Evolutionary conservation across 2,797 vertebrate genomes (phyloP), one percentile per base, ranked within the genome.

Genomic region (Malacoctenus gilli): DNA sequence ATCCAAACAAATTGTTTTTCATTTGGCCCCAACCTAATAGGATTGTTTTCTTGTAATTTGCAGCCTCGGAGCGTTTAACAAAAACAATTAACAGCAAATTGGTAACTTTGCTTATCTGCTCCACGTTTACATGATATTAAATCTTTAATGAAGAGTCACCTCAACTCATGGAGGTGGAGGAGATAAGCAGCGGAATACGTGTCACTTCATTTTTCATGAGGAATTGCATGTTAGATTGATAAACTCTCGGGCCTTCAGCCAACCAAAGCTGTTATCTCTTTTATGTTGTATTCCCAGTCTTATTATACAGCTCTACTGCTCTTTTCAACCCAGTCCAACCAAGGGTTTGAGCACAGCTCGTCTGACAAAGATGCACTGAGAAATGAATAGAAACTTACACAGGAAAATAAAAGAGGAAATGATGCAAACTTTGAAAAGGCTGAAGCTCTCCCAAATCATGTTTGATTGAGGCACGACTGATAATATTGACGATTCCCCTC

Each of bases 1-100:
- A 86, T 35, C 64, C 66, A 86, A 83, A 87, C 75, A 87, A 91
- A 82, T 74, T 75, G 79, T 89, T 90, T 83, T 86, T 82, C 63
- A 87, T 80, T 77, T 64, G 54, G 62, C 34, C 52, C 9, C 1
- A 41, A 48, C 47, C 62, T 84, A 87, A 85, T 85, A 75, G 77
- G 69, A 79, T 78, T 84, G 80, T 81, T 85, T 79, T 74, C 59
- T 65, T 75, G 68, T 59, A 73, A 77, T 80, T 81, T 85, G 78
- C 61, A 51, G 65, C 68, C 66, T 69, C 72, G 31, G 37, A 70
- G 54, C 69, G 67, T 80, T 82, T 83, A 86, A 79, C 70, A 80
- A 54, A 88, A 86, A 78, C 65, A 71, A 81, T 87, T 77, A 78
- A 72, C 55, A 59, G 61, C 60, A 67, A 81, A 84, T 84, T 75